A percentile compares a stretch with the other conserved stretches of the same genome.
Evolutionary conservation across 2,888 invertebrate genomes (phyloP).

Genomic region (Metopia argyrocephala): DNA sequence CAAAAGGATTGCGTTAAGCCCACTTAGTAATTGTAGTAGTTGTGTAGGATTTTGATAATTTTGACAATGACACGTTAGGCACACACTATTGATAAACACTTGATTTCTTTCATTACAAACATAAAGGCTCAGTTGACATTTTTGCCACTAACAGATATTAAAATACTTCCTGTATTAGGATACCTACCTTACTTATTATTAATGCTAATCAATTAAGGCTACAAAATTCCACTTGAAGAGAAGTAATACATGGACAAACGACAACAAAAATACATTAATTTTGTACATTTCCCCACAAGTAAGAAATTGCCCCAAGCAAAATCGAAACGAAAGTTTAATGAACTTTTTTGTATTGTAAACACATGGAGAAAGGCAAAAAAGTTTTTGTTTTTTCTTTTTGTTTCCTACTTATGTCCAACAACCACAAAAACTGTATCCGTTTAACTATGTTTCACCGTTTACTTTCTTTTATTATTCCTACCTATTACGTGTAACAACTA

Average conservation of each 20-base stretch:
- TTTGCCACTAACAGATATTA: too few species aligned
- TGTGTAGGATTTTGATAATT: too few species aligned
- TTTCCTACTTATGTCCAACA: background rate
- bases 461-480: background rate
- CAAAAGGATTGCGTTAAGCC: too few species aligned
- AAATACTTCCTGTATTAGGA: too few species aligned
- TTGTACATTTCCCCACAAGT: background rate
- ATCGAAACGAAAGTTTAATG: slow-evolving; percentile 33
- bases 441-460: background rate
- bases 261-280: background rate
- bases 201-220: background rate
- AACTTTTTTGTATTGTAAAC: too few species aligned
- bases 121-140: too few species aligned
- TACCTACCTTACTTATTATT: background rate
- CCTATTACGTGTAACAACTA: background rate
- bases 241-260: background rate
- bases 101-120: too few species aligned
- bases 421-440: background rate
- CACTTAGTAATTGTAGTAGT: too few species aligned
- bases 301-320: background rate
- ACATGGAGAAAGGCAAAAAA: background rate
- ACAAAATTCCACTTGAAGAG: background rate
- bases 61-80: too few species aligned
- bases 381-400: background rate
- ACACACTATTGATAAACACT: too few species aligned